Evolutionary conservation across 2,797 vertebrate genomes (phyloP).

Genomic region (Enteromius unitaeniatus): DNA sequence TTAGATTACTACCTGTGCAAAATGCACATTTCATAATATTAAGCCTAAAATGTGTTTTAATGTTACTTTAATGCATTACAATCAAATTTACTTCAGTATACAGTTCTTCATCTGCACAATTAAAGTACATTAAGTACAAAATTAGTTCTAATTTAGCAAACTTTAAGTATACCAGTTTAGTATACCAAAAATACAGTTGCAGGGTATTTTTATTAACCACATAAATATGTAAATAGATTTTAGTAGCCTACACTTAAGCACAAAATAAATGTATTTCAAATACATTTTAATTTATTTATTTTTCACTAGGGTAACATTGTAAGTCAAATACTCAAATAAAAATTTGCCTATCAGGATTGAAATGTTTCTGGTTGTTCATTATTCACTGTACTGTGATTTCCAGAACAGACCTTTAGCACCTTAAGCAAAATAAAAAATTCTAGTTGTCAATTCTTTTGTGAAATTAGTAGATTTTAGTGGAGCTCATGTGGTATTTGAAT

Average conservation of each 20-base stretch:
- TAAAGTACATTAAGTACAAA: neutral
- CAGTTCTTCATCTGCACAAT: neutral
- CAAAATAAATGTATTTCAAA: neutral
- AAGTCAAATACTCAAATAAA: neutral
- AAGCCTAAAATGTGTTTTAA: neutral
- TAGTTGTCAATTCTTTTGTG: neutral
- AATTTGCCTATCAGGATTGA: neutral
- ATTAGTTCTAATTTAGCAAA: neutral
- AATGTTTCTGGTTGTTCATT: neutral
- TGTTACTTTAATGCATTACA: neutral
- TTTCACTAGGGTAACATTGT: neutral
- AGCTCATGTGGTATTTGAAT: neutral
- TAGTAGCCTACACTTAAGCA: neutral
- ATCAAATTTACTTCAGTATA: neutral
- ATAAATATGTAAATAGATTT: neutral
- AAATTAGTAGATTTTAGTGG: neutral
- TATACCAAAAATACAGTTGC: neutral
- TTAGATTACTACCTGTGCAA: neutral
- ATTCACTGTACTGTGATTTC: neutral
- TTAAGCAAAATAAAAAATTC: neutral
- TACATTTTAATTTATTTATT: neutral
- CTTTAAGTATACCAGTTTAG: neutral
- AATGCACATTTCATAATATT: neutral
- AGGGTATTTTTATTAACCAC: neutral
- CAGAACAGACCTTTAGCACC: neutral